Evolutionary conservation across 1,140 invertebrate genomes (phyloP), one percentile per base, ranked within the genome.

Genomic region (Habropoda laboriosa): DNA sequence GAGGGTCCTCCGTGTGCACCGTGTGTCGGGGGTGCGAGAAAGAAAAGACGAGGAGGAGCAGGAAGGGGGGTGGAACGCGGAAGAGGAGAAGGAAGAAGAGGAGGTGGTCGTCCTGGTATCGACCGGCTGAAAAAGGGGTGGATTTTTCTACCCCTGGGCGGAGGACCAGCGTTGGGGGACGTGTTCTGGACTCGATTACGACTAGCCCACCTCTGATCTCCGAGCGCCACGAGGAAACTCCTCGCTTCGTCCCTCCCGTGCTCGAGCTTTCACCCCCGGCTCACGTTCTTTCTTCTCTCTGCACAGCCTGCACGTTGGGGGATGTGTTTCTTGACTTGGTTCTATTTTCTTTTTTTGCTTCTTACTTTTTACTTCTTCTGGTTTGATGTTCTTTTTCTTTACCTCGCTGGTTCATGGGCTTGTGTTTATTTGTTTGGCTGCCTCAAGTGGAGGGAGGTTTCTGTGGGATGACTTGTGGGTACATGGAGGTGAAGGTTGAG

Each of bases 91-190:
- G 81, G 80, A 83, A 86, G 79, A 86, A 84, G 79, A 86, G 79
- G 87, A 84, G 79, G 83, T 80, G 86, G 86, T 86, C 88, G 89
- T 91, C 88, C 89, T 89, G 84, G 87, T 92, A 92, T 92, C 91
- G 91, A 92, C 90, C 91, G 91, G 81, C 86, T 86, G 86, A 84
- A 89, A 90, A 91, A 92, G 91, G 90, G 91, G 89, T 91, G 90
- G 90, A 92, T 91, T 92, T 91, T 92, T 90, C 89, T 89, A 86
- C 80, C 81, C 79, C 82, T 86, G 86, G 88, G 89, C 86, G 87
- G 86, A 86, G 83, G 82, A 80, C 81, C 60, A 57, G 81, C 78
- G 86, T 71, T 68, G 81, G 85, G 83, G 81, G 79, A 84, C 87
- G 76, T 83, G 86, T 90, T 87, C 83, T 82, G 83, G 76, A 86